Evolutionary conservation across 2,888 invertebrate genomes (phyloP).

Genomic region (Phyto melanocephala): DNA sequence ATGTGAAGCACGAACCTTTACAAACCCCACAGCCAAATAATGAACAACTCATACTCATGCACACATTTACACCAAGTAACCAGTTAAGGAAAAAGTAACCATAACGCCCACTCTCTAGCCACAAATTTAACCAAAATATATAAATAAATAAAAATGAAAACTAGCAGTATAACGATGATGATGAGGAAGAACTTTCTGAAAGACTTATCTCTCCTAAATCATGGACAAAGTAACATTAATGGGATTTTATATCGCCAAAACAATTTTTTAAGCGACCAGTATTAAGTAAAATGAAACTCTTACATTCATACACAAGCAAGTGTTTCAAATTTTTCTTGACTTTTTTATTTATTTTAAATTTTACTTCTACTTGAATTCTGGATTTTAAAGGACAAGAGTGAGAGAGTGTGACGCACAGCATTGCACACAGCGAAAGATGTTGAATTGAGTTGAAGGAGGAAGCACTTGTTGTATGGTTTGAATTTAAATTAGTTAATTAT

Average conservation of each 20-base stretch:
- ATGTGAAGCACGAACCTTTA: neutral
- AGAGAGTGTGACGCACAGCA: neutral
- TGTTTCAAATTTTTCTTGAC: constrained; percentile 24
- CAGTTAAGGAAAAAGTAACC: neutral
- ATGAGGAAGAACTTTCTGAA: constrained; percentile 27
- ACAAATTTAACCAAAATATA: constrained; percentile 44
- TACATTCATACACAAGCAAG: neutral
- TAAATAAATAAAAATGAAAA: constrained; percentile 20
- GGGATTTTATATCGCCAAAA: constrained; percentile 56
- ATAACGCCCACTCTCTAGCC: neutral
- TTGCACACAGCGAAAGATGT: neutral
- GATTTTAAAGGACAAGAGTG: neutral
- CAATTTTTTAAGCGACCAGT: constrained; percentile 51
- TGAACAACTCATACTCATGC: neutral
- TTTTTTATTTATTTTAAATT: neutral
- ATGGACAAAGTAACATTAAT: constrained; percentile 65
- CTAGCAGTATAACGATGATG: neutral
- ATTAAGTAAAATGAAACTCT: constrained; percentile 7
- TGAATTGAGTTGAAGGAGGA: constrained; percentile 32
- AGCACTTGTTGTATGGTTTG: constrained; percentile 64
- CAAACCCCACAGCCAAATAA: neutral
- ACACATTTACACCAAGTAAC: neutral
- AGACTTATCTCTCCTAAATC: constrained; percentile 62
- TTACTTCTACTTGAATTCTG: neutral
- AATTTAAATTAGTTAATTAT: constrained; percentile 67